Percentiles rank a stretch among this genome's conserved stretches.
Evolutionary conservation across 1,140 invertebrate genomes (phyloP).

Genomic region (Geopemphigus sp.): DNA sequence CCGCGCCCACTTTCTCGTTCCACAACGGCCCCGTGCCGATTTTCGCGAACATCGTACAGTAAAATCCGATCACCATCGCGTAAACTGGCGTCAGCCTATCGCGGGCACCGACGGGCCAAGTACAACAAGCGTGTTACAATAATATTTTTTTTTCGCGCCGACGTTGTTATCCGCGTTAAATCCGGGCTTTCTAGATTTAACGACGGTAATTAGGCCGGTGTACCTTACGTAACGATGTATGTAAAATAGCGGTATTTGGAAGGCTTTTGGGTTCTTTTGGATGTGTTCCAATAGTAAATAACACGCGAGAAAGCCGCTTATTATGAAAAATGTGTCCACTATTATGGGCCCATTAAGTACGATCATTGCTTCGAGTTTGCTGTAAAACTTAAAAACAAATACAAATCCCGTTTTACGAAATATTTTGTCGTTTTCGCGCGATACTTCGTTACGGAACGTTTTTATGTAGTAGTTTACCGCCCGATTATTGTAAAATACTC

Average conservation of each 20-base stretch:
- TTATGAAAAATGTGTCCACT: constrained; percentile 55
- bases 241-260: constrained; percentile 51
- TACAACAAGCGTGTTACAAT: neutral
- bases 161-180: too few species aligned
- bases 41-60: constrained; percentile 55
- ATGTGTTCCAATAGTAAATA: constrained; percentile 55
- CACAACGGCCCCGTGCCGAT: constrained; percentile 57
- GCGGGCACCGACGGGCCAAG: neutral
- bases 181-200: too few species aligned
- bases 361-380: constrained; percentile 51
- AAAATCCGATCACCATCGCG: constrained; percentile 55
- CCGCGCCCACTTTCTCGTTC: constrained; percentile 52
- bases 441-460: too few species aligned
- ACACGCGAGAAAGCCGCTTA: constrained; percentile 54
- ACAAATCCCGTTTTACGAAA: neutral
- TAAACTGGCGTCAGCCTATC: constrained; percentile 58
- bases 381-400: constrained; percentile 51
- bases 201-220: too few species aligned
- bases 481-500: too few species aligned
- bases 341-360: constrained; percentile 55
- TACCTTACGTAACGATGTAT: constrained; percentile 41
- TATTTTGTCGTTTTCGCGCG: neutral
- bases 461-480: too few species aligned
- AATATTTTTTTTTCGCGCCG: neutral
- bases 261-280: constrained; percentile 53